Evolutionary conservation across 2,888 invertebrate genomes (phyloP), one percentile per base, ranked within the genome.

Genomic region (Zygogramma bicolorata): DNA sequence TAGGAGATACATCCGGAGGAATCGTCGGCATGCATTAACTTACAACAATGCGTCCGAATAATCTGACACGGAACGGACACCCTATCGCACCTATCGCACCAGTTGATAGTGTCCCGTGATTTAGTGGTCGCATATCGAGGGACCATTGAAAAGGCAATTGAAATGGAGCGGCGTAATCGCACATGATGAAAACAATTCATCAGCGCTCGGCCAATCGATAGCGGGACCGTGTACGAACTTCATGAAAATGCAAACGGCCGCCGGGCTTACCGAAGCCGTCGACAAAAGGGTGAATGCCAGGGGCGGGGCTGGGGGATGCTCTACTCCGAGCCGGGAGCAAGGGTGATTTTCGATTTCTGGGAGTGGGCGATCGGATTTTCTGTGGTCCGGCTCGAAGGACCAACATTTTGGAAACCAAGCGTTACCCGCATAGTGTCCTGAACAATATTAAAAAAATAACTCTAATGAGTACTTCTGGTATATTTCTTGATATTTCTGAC

Each of bases 131-230:
- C 84, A 84, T 85, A 86, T 85, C 85, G 81, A 82, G 84, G 84
- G 84, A 83, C 85, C 84, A 86, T 87, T 86, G 86, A 87, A 87
- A 87, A 86, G 85, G 85, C 87, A 87, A 87, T 87, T 87, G 87
- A 87, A 87, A 87, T 86, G 85, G 85, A 84, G 82, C 85, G 80
- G 82, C 82, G 85, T 87, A 87, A 87, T 87, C 86, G 86, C 85
- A 86, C 86, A 87, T 87, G 87, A 87, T 87, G 87, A 87, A 87
- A 87, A 87, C 87, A 85, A 87, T 87, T 86, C 86, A 87, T 87
- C 87, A 87, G 85, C 83, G 84, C 82, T 81, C 78, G 80, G 70
- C 68, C 78, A 83, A 84, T 85, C 85, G 84, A 85, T 85, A 84
- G 78, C 65, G 73, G 70, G 63, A 69, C 70, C 65, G 71, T 72